These are phyloP conservation scores for Rhagium mordax DNA, from an alignment of 2,888 invertebrate genomes.

Conservation along the genomic window DNA sequence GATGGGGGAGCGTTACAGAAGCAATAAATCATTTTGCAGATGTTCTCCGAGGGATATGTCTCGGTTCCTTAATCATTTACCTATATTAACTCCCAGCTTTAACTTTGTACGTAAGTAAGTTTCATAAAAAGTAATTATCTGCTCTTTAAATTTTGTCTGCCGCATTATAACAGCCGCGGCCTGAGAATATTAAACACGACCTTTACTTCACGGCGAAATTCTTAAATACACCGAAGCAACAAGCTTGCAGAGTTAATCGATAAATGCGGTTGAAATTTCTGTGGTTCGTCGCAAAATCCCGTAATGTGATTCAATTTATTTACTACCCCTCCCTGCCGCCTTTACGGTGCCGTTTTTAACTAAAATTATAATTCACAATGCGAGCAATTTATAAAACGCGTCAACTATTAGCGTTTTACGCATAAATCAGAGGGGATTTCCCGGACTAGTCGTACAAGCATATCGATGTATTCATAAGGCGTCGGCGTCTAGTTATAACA, in stretches of 20 bases:
- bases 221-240: constrained; percentile 31
- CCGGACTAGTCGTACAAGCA: background rate
- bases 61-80: background rate
- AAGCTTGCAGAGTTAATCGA: constrained; percentile 32
- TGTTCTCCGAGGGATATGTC: too few relatives aligned
- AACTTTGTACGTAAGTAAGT: constrained; percentile 6
- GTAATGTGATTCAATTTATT: constrained; percentile 20
- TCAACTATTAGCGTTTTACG: constrained; percentile 1
- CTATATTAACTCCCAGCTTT: background rate
- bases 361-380: constrained; percentile 1
- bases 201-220: constrained; percentile 26
- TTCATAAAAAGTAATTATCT: constrained; percentile 24
- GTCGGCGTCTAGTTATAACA: background rate
- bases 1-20: too few relatives aligned
- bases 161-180: constrained; percentile 9
- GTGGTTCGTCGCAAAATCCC: constrained; percentile 11
- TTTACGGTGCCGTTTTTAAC: background rate
- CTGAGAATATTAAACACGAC: constrained; percentile 20
- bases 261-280: constrained; percentile 31
- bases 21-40: too few relatives aligned
- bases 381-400: constrained; percentile 3
- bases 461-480: background rate
- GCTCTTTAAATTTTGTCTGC: constrained; percentile 13
- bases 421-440: constrained; percentile 6
- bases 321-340: constrained; percentile 7